Evolutionary conservation across 2,888 invertebrate genomes (phyloP).

Genomic region (Calephelis perditalis): DNA sequence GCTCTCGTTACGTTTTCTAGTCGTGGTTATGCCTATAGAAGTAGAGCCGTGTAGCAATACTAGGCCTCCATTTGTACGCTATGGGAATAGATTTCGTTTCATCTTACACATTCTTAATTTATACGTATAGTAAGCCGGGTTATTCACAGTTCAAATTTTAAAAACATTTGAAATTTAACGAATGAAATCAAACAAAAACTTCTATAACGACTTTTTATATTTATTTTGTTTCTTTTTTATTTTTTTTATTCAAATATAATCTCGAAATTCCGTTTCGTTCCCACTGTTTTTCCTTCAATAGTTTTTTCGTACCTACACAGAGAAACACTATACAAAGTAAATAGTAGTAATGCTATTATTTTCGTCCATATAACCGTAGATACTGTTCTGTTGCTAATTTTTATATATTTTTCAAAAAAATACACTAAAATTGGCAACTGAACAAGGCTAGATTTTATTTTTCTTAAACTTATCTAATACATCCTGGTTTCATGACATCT

Average conservation of each 20-base stretch:
- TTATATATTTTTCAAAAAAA: conserved; percentile 19
- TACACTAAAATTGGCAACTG: conserved; percentile 55
- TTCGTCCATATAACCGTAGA: conserved; percentile 68
- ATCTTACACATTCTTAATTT: conserved; percentile 57
- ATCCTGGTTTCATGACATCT: conserved; percentile 66
- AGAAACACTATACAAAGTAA: conserved; percentile 75
- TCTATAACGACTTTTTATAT: conserved; percentile 34
- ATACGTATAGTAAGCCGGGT: conserved; percentile 56
- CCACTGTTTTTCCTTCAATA: conserved; percentile 62
- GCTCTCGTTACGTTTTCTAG: too few species aligned
- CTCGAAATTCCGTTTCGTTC: conserved; percentile 39
- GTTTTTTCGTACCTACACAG: conserved; percentile 70
- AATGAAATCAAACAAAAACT: conserved; percentile 31
- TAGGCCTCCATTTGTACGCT: conserved; percentile 65
- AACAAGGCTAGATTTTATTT: conserved; percentile 56
- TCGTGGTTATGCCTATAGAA: conserved; percentile 71
- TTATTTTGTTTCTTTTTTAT: conserved; percentile 43
- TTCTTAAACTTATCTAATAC: conserved; percentile 47
- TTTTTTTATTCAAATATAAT: conserved; percentile 37
- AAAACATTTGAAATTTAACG: conserved; percentile 44
- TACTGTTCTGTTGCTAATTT: conserved; percentile 66
- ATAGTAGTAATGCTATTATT: conserved; percentile 65
- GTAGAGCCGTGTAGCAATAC: conserved; percentile 58
- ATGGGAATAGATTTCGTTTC: conserved; percentile 53
- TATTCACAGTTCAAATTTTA: conserved; percentile 40